Evolutionary conservation across 2,888 invertebrate genomes (phyloP), one percentile per base, ranked within the genome.

Genomic region (Diachrysia chrysitis): DNA sequence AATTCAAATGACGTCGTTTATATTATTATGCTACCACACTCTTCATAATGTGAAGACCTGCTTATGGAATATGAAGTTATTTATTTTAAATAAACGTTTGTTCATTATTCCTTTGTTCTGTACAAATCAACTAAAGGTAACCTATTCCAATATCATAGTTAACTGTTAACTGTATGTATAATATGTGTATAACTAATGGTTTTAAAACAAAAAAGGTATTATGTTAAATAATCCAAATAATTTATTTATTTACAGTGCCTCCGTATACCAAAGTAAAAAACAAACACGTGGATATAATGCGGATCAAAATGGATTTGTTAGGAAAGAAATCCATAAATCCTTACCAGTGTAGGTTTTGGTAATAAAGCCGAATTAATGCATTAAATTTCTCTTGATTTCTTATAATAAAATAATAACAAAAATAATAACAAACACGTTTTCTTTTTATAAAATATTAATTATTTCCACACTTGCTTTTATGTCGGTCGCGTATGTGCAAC

Each of bases 1-100:
- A 82, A 86, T 85, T 84, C 81, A 79, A 85, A 85, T 81, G 72
- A 71, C 69, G 70, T 73, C 76, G 67, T 79, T 72, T 73, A 72
- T 69, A 73, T 67, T 71, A 42, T 81, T 53, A 70, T 68, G 79
- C 73, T 76, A 76, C 71, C 58, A 42, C 54, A 57, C 64, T 63
- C 25, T 9, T 58, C 29, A 21, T 58, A 59, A 59, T 64, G 61
- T 63, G 17, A 63, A 59, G 46, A 23, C 17, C 14, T 53, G 57
- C 46, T 12, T 21, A n/a, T n/a, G 4, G 4, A 0, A 53, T 53
- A 53, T 53, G 7, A 32, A 32, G 32, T 10, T 32, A 32, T 32
- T 7, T 32, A 32, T 32, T 9, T 25, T 25, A 5, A 25, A 32
- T 32, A 10, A 10, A 10, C 3, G 5, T 4, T 29, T 5, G 5